phyloP scores from a whole-genome alignment of 37 sponge, comb jelly and placozoan genomes.

The Oscarella lobularis region DNA sequence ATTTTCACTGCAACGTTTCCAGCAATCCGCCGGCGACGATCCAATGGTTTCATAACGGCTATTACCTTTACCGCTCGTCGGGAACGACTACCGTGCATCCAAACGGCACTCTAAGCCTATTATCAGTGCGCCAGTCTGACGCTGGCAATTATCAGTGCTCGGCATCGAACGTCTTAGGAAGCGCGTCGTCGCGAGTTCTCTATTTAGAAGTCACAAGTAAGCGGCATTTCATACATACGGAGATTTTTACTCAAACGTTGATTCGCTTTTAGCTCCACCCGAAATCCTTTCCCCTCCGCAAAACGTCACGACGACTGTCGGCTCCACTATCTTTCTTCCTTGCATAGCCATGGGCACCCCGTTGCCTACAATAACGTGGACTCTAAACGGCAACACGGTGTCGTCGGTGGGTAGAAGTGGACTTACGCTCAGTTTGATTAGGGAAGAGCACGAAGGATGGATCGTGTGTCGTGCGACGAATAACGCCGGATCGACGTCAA shows the following conservation, averaged over 20 bases:
- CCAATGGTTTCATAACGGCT: neutral
- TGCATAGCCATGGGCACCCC: neutral
- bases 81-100: neutral
- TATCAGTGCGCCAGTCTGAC: neutral
- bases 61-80: neutral
- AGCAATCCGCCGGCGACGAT: neutral
- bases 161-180: neutral
- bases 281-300: neutral
- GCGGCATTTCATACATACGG: neutral
- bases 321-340: neutral
- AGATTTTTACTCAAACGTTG: neutral
- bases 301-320: neutral
- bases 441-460: neutral
- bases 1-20: neutral
- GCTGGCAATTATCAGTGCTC: slow-evolving; percentile 1
- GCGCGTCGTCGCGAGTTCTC: neutral
- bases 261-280: neutral
- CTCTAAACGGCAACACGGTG: neutral
- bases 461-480: neutral
- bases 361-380: neutral
- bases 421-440: neutral
- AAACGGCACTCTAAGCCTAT: neutral
- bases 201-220: neutral
- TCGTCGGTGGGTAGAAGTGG: neutral
- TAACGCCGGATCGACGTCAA: neutral